Base-by-base conservation (phyloP, 2,797 vertebrate genomes). In the Ambastaia sidthimunki region DNA sequence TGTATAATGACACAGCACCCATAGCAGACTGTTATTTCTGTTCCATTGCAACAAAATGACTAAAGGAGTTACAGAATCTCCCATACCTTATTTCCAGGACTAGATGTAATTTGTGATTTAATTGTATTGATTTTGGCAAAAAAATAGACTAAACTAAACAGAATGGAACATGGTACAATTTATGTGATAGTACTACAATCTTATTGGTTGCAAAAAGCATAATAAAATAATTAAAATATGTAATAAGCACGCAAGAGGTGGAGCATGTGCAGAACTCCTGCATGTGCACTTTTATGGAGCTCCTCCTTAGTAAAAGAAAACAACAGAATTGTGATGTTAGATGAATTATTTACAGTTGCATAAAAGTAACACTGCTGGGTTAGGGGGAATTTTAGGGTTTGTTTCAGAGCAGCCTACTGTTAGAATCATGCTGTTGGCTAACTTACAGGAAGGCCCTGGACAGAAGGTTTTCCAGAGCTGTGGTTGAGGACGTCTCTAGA, bases 361-460 rank as follows among this genome's bases (percentile, higher is more conserved):
- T 75, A 74, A 55, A 15, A 47, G 65, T 62, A 4, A 71, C 62
- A 76, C 28, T 19, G 23, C 31, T 18, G 48, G 15, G 81, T 85
- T 83, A 84, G 60, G 21, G 6, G 57, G 70, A 41, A 13, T 47
- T 78, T 60, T 21, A 77, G 71, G 52, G 52, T 28, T 72, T 16
- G 18, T n/a, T 62, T 80, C 6, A 57, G n/a, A 55, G 28, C 0
- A 3, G 52, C 19, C 70, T 18, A 28, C 28, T 65, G 47, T 76
- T 69, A 71, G 18, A 16, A 44, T 60, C 66, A 23, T 50, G 34
- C 34, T 62, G 37, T 12, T 28, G 65, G 9, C 79, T 66, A 80
- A 88, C 93, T 94, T 94, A 94, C 93, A 93, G 86, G 67, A 93
- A 91, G 80, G 92, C 90, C 52, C 85, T 92, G 81, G 91, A 92